Base-by-base conservation (phyloP, 2,113 vertebrate species). In the Siniperca knerii region DNA sequence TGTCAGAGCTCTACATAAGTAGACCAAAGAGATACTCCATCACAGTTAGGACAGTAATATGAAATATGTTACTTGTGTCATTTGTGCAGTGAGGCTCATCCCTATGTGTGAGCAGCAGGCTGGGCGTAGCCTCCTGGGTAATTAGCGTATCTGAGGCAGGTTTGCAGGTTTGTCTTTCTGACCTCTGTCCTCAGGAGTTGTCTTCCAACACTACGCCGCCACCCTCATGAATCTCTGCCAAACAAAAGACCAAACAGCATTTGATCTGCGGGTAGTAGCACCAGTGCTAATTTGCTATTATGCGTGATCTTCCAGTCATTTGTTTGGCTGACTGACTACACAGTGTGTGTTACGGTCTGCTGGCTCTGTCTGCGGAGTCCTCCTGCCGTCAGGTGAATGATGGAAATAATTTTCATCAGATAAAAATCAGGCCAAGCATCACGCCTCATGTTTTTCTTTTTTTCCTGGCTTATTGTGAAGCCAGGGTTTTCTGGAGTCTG, bases 281-380 rank as follows among this genome's bases (percentile, higher is more conserved):
- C 71, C 85, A 15, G 78, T 64, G 74, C 87, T 91, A 90, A 92
- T 92, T 91, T 90, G 88, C 90, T 78, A 80, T 86, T 81, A 89
- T 81, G 85, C 75, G n/a, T 61, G 42, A 89, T 84, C 78, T 83
- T 81, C 81, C 70, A 80, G 67, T 83, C 83, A 86, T 90, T 90
- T 91, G 91, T 91, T 90, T 87, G 85, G 87, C 80, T 88, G 84
- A 86, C 61, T 88, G 89, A 78, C 87, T 85, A 60, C 92, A 76
- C 90, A 81, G 90, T 76, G 89, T 87, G 88, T 67, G 88, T 85
- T 88, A 74, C 74, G 87, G 68, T 93, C 92, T 72, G 87, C 82
- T 72, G 77, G 61, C 81, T 87, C 77, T 48, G 79, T 84, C 90
- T 87, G 70, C 72, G 4, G 84, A 71, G 84, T 91, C 81, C 83